A percentile compares a stretch with the other conserved stretches of the same genome.
These are phyloP conservation scores for Podocnemis expansa DNA, from an alignment of 2,113 vertebrate genomes.

Conservation along the genomic window DNA sequence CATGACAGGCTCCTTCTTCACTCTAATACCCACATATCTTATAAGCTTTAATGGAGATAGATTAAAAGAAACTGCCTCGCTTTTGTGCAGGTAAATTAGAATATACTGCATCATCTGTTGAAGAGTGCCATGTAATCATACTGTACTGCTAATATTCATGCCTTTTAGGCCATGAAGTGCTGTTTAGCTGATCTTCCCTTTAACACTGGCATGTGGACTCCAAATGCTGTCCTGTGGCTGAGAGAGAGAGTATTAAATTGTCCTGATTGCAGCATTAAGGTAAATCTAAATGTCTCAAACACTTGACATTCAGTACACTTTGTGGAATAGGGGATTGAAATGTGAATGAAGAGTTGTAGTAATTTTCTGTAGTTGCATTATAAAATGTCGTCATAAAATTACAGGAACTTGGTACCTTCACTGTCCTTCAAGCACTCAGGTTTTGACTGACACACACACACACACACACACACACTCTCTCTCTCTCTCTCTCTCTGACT, in stretches of 20 bases:
- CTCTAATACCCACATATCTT: background rate
- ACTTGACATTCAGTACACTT: background rate
- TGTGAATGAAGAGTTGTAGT: background rate
- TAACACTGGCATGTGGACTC: conserved; percentile 86
- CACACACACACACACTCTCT: too few species aligned
- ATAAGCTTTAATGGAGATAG: too few species aligned
- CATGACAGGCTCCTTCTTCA: background rate
- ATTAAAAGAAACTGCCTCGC: background rate
- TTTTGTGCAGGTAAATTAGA: background rate
- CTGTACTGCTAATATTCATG: background rate
- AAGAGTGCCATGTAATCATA: background rate
- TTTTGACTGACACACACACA: background rate
- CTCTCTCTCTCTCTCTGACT: too few species aligned
- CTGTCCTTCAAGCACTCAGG: background rate
- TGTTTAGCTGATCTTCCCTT: conserved; percentile 84
- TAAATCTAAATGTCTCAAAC: conserved; percentile 34
- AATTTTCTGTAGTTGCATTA: too few species aligned
- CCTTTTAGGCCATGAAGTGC: conserved; percentile 86
- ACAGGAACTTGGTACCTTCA: background rate
- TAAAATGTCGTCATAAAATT: background rate
- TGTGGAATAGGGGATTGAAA: background rate
- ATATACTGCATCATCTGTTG: background rate
- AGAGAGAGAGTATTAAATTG: conserved; percentile 82
- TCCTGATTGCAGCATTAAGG: conserved; percentile 89
- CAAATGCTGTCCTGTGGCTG: conserved; percentile 86